A percentile compares a stretch with the other conserved stretches of the same genome.
These are phyloP conservation scores for Automeris io DNA, from an alignment of 2,888 invertebrate genomes.

Conservation along the genomic window DNA sequence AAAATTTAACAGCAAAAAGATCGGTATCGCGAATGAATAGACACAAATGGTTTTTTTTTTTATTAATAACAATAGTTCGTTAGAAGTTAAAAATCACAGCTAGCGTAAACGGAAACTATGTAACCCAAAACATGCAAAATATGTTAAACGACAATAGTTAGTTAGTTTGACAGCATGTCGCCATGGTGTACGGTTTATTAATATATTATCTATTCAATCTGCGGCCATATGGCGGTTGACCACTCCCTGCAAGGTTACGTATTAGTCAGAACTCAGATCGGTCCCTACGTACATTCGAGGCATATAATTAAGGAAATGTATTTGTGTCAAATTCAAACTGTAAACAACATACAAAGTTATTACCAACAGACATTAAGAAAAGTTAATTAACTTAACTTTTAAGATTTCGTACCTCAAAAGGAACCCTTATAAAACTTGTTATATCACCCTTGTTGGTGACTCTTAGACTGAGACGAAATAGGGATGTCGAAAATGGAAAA, in stretches of 20 bases:
- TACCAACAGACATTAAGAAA: no score
- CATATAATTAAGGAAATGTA: no score
- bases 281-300: no score
- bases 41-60: no score
- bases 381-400: no score
- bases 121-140: neutral
- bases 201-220: slow-evolving; percentile 35
- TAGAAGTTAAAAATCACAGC: neutral
- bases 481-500: neutral
- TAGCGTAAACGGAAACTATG: neutral
- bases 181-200: slow-evolving; percentile 6
- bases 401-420: no score
- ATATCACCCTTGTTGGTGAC: no score
- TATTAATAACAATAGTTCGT: neutral
- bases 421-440: no score
- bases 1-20: no score
- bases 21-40: no score
- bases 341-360: no score
- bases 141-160: slow-evolving; percentile 3
- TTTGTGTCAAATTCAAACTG: no score
- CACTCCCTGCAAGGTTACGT: neutral
- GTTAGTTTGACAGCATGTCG: slow-evolving; percentile 3
- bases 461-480: neutral
- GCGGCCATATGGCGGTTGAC: slow-evolving; percentile 28
- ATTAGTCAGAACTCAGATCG: slow-evolving; percentile 6